Conservation (phyloP, 2,113 vertebrate species). For the Pagrus major region DNA sequence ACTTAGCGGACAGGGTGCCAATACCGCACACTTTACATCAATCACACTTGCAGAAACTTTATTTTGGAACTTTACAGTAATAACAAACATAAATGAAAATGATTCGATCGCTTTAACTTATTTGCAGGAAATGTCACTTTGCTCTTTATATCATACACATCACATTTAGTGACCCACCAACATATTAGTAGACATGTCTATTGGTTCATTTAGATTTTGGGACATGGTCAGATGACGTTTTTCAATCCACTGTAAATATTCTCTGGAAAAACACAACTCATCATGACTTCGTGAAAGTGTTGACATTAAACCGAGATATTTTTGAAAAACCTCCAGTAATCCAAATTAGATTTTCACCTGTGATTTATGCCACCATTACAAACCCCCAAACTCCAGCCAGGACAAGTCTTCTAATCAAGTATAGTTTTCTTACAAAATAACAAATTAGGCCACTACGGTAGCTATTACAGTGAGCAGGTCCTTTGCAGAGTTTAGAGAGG, state of each 20-base stretch:
- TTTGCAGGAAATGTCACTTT: neutral
- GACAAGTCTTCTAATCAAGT: conserved; percentile 2
- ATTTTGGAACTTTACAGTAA: conserved; percentile 14
- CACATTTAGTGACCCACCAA: neutral
- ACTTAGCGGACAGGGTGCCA: conserved; percentile 19
- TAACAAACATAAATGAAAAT: conserved; percentile 28
- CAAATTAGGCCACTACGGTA: conserved; percentile 24
- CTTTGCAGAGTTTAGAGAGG: conserved; percentile 17
- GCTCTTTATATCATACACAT: neutral
- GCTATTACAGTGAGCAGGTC: conserved; percentile 5
- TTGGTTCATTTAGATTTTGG: conserved; percentile 4
- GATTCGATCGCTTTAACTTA: neutral
- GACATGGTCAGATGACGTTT: conserved; percentile 14
- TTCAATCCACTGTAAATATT: neutral
- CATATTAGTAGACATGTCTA: neutral
- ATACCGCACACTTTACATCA: conserved; percentile 19
- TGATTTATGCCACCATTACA: neutral
- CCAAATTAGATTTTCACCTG: neutral
- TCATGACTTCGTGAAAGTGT: conserved; percentile 2
- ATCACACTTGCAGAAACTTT: conserved; percentile 17
- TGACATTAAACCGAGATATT: conserved; percentile 21
- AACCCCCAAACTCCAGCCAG: neutral
- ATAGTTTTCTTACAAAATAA: conserved; percentile 23
- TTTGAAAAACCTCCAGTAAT: conserved; percentile 10
- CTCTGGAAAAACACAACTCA: conserved; percentile 1